Evolutionary conservation across 1,140 invertebrate species (phyloP), one percentile per base, ranked within the genome.

Genomic region (Magallana ariakensis): DNA sequence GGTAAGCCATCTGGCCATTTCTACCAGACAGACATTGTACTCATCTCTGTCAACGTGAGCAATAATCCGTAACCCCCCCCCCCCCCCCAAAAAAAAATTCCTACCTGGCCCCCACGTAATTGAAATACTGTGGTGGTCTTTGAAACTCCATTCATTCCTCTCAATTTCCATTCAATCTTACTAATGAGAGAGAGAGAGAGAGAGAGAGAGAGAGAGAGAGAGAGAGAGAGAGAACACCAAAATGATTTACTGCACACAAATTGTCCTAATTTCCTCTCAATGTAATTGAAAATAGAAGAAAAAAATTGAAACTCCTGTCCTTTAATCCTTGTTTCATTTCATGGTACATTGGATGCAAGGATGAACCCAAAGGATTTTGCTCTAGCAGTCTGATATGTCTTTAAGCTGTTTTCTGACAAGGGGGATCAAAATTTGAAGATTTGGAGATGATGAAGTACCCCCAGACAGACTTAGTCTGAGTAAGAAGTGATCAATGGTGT

Each of bases 91-190:
- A 58, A 7, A 16, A 60, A 10, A 75, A 75, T 46, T 46, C 33
- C 33, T 46, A 46, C 66, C 22, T 75, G 66, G 22, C 66, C 26
- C 66, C 22, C 66, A 75, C 22, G 9, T 75, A 9, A 26, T 75
- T 75, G 7, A 10, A 66, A 46, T 46, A 66, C 22, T 75, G 66
- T 75, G 66, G 15, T 46, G 66, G 66, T 75, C 66, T 75, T 75
- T 26, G 9, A 13, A 22, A 26, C 66, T 46, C 22, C 6, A 11
- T 11, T 3, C 66, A 33, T 33, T 26, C 19, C 15, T 5, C 8
- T 7, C 16, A 62, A 62, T 19, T 19, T n/a, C 13, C 22, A 75
- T 75, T 75, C 22, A 75, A 46, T 75, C 26, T 70, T 19, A 70
- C 62, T 26, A 22, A 75, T 11, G 22, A n/a, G n/a, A n/a, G n/a